Evolutionary conservation across 1,140 invertebrate genomes (phyloP).

Genomic region (Mya arenaria): DNA sequence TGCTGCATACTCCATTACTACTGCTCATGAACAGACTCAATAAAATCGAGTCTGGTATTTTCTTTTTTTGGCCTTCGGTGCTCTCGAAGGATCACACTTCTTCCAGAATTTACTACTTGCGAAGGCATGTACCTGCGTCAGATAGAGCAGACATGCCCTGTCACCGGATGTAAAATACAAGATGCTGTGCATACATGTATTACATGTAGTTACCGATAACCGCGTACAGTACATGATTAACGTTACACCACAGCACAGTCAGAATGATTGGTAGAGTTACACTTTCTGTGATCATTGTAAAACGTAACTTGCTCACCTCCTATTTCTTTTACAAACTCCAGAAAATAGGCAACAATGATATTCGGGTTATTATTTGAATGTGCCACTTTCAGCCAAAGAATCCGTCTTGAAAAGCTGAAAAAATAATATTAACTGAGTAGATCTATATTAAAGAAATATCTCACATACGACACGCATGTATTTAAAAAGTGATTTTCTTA

Average conservation of each 20-base stretch:
- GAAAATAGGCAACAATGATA: no score
- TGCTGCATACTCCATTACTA: not conserved
- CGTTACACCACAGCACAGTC: no score
- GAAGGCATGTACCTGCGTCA: not conserved
- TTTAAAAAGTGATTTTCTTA: not conserved
- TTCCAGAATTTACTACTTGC: slow-evolving; percentile 4
- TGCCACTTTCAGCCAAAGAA: slow-evolving; percentile 12
- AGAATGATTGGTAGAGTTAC: slow-evolving; percentile 2
- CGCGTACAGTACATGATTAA: slow-evolving; percentile 5
- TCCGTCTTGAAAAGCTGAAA: not conserved
- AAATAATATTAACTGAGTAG: slow-evolving; percentile 7
- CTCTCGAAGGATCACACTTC: no score
- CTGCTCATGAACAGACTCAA: slow-evolving; percentile 7
- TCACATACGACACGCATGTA: not conserved
- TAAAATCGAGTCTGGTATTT: slow-evolving; percentile 9
- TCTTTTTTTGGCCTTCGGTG: not conserved
- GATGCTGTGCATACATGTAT: slow-evolving; percentile 9
- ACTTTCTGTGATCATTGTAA: slow-evolving; percentile 5
- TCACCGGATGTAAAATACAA: slow-evolving; percentile 16
- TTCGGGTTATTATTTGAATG: slow-evolving; percentile 6
- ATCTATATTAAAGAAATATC: not conserved
- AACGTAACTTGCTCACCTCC: slow-evolving; percentile 1
- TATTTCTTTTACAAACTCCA: no score
- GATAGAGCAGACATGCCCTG: slow-evolving; percentile 3
- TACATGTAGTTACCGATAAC: slow-evolving; percentile 5